Conservation (phyloP, 1,140 invertebrate species). For the Drosophila lini region DNA sequence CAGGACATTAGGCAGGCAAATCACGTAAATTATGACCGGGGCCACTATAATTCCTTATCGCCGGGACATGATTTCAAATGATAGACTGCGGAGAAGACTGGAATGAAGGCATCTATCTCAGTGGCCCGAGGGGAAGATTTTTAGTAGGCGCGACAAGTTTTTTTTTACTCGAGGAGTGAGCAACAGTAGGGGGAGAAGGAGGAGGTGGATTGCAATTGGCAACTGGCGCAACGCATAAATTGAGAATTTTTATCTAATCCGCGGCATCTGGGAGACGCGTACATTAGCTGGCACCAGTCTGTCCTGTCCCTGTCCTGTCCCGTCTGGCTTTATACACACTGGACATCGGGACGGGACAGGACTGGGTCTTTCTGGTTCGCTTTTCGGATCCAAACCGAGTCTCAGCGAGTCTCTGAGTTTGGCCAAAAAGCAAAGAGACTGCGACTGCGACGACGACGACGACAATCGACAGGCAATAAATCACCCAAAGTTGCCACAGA, state of each 20-base stretch:
- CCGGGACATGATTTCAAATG: constrained; percentile 77
- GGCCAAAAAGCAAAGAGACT: constrained; percentile 35
- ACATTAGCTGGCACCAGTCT: constrained; percentile 69
- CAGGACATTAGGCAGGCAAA: constrained; percentile 66
- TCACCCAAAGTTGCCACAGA: constrained; percentile 81
- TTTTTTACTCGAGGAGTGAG: constrained; percentile 1
- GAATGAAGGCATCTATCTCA: constrained; percentile 34
- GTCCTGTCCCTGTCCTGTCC: constrained; percentile 28
- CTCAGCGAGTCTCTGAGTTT: constrained; percentile 24
- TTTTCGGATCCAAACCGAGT: constrained; percentile 34
- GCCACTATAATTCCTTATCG: constrained; percentile 80
- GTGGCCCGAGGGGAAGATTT: constrained; percentile 27
- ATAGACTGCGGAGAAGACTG: constrained; percentile 59
- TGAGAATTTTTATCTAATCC: constrained; percentile 82
- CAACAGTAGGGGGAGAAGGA: constrained; percentile 1
- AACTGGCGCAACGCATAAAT: constrained; percentile 81
- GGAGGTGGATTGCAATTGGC: constrained; percentile 63
- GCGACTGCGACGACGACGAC: constrained; percentile 55
- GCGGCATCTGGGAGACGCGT: constrained; percentile 79
- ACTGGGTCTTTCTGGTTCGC: constrained; percentile 19
- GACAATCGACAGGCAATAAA: constrained; percentile 82
- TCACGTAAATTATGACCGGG: constrained; percentile 80
- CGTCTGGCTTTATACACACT: constrained; percentile 16
- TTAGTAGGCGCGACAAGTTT: constrained; percentile 79
- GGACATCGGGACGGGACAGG: constrained; percentile 5